A percentile compares a stretch with the other conserved stretches of the same genome.
phyloP scores from a whole-genome alignment of 2,888 invertebrate species.

The Asteroscopus sphinx region DNA sequence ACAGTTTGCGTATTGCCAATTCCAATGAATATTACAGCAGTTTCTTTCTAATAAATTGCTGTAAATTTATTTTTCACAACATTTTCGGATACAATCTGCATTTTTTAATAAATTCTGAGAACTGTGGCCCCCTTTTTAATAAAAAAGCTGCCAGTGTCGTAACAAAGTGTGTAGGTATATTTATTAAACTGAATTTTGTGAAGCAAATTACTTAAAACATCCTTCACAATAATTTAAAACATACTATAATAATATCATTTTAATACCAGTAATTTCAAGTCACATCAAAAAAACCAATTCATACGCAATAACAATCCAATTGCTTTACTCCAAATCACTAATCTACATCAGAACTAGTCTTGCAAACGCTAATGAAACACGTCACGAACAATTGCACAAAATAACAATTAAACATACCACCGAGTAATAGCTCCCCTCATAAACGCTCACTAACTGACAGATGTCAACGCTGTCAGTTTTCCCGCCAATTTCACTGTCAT shows the following conservation, averaged over 20 bases:
- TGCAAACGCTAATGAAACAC: conserved; percentile 46
- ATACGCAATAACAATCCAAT: conserved; percentile 22
- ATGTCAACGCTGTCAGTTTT: conserved; percentile 76
- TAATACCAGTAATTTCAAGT: not conserved
- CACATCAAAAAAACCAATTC: not conserved
- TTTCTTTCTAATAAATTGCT: conserved; percentile 42
- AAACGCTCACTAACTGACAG: conserved; percentile 69
- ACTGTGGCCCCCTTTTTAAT: not conserved
- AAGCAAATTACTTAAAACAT: not conserved
- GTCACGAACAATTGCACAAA: conserved; percentile 61
- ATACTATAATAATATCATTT: not conserved
- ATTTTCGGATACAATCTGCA: conserved; percentile 3
- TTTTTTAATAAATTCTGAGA: no score
- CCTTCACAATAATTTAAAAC: no score
- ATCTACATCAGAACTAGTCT: conserved; percentile 44
- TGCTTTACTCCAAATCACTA: conserved; percentile 31
- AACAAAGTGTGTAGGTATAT: no score
- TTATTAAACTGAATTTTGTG: no score
- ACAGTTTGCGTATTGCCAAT: conserved; percentile 52
- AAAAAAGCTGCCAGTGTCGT: not conserved
- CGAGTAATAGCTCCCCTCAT: conserved; percentile 67
- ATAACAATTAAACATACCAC: conserved; percentile 65
- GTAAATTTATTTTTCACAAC: conserved; percentile 29
- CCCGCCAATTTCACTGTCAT: conserved; percentile 69
- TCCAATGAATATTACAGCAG: conserved; percentile 47